phyloP scores from a whole-genome alignment of 2,113 vertebrate genomes.

The Sapayoa aenigma region DNA sequence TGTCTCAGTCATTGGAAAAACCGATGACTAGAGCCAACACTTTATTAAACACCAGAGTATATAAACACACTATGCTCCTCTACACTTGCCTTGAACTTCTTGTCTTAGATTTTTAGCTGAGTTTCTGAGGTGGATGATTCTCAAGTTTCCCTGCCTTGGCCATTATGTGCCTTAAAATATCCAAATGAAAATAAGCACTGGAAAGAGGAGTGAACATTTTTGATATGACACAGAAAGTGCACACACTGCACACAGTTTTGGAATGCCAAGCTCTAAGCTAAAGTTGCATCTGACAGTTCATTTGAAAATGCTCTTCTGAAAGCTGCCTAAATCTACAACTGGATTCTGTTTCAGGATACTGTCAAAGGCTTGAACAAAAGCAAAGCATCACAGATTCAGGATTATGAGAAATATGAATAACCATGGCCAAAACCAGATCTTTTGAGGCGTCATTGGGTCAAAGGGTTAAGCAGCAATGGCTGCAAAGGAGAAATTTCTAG shows the following conservation, averaged over 20 bases:
- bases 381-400: background rate
- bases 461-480: background rate
- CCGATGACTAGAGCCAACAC: accelerated
- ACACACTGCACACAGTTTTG: background rate
- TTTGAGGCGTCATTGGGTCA: background rate
- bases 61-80: background rate
- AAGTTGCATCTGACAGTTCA: background rate
- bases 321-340: background rate
- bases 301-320: background rate
- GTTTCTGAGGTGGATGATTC: background rate
- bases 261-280: background rate
- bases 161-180: background rate
- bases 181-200: background rate
- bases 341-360: background rate
- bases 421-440: background rate
- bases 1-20: background rate
- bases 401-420: background rate
- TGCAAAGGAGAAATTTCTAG: background rate
- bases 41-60: background rate
- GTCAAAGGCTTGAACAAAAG: background rate
- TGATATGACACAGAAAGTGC: background rate
- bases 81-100: background rate
- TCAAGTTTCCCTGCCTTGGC: background rate
- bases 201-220: background rate
- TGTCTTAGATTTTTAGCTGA: background rate